Percentiles rank a stretch among this genome's conserved stretches.
Conservation (phyloP, 2,888 invertebrate genomes). For the Idaea straminata region DNA sequence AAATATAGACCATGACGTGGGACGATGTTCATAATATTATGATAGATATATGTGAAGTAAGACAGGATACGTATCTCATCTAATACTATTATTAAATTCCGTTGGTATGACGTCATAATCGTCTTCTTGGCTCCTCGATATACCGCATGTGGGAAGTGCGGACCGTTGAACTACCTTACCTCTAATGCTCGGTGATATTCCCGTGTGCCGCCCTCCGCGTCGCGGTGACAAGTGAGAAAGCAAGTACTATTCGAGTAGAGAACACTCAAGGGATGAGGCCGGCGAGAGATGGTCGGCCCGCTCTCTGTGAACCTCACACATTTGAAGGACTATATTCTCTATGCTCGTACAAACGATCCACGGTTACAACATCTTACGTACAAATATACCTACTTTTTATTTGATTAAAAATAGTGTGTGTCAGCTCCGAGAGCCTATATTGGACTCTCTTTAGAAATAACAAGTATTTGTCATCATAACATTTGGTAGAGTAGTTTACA, state of each 20-base stretch:
- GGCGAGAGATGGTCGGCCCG: neutral
- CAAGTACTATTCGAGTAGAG: conserved; percentile 35
- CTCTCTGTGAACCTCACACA: neutral
- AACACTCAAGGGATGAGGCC: neutral
- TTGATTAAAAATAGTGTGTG: too few relatives aligned
- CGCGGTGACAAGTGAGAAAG: conserved; percentile 36
- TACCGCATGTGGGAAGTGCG: neutral
- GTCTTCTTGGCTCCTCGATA: neutral
- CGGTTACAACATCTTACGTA: neutral
- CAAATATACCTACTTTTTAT: neutral
- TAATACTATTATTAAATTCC: neutral
- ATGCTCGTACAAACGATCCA: neutral
- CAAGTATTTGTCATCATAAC: too few relatives aligned
- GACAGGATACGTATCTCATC: neutral
- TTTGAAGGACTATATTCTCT: neutral
- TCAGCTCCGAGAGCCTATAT: too few relatives aligned
- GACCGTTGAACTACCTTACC: conserved; percentile 12
- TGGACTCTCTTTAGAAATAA: too few relatives aligned
- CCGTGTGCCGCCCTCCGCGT: conserved; percentile 18
- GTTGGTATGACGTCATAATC: neutral
- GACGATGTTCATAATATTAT: neutral
- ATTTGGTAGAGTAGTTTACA: too few relatives aligned
- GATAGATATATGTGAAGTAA: neutral
- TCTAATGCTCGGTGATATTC: conserved; percentile 32
- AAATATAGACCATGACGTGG: too few relatives aligned